Evolutionary conservation across 30 jellyfish, hydroid and myxozoan species (phyloP).

Genomic region (Pelagia noctiluca): DNA sequence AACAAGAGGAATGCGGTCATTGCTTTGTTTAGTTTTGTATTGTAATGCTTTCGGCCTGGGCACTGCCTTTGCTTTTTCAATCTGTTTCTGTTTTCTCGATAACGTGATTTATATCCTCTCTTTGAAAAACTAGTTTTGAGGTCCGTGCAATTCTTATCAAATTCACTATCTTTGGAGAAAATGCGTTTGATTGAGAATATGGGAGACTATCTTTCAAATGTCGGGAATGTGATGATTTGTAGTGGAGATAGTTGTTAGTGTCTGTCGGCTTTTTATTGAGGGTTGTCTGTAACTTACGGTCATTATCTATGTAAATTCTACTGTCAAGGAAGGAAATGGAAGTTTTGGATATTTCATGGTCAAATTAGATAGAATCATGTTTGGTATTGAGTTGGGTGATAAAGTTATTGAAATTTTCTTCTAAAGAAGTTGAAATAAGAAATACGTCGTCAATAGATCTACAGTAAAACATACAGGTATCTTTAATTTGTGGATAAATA

Average conservation of each 20-base stretch:
- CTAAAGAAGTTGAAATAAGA: neutral
- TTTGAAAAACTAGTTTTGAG: constrained; percentile 1
- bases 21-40: constrained; percentile 11
- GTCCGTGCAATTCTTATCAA: neutral
- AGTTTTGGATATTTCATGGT: neutral
- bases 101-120: constrained; percentile 14
- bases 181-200: neutral
- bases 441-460: neutral
- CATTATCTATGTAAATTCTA: neutral
- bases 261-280: neutral
- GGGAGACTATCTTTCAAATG: constrained; percentile 18
- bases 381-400: neutral
- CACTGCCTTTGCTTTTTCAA: constrained; percentile 1
- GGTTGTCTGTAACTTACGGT: neutral
- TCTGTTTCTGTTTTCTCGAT: constrained; percentile 6
- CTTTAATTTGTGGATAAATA: neutral
- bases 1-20: constrained; percentile 14
- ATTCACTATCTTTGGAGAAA: constrained; percentile 39
- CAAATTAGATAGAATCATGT: neutral
- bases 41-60: constrained; percentile 17
- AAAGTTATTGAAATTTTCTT: neutral
- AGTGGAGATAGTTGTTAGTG: constrained; percentile 2
- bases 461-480: neutral
- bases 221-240: constrained; percentile 6
- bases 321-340: neutral